A percentile compares a stretch with the other conserved stretches of the same genome.
Evolutionary conservation across 1,140 invertebrate genomes (phyloP).

Genomic region (Aricia agestis): DNA sequence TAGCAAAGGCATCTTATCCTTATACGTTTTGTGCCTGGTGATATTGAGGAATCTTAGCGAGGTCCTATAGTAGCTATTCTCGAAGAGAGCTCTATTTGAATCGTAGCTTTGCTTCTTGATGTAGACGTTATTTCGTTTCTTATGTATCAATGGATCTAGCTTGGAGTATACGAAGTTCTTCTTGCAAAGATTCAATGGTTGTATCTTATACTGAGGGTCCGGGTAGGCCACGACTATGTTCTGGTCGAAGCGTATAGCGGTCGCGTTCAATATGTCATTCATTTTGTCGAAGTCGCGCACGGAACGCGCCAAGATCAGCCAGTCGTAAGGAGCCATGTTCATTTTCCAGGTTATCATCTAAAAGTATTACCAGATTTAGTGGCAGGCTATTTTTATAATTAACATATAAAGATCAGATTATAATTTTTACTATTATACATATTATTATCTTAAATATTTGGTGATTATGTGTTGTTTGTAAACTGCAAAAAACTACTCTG

Average conservation of each 20-base stretch:
- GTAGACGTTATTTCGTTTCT: neutral
- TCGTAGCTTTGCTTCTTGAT: constrained; percentile 20
- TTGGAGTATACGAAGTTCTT: constrained; percentile 48
- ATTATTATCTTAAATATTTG: too few species aligned
- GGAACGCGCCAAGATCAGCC: constrained; percentile 47
- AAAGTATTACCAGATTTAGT: neutral
- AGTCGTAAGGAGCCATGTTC: constrained; percentile 54
- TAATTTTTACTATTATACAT: too few species aligned
- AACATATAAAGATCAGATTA: too few species aligned
- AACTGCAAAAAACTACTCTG: too few species aligned
- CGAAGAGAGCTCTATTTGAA: constrained; percentile 36
- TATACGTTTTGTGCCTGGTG: constrained; percentile 42
- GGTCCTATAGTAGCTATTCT: constrained; percentile 45
- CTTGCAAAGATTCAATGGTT: constrained; percentile 38
- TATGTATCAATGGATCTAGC: neutral
- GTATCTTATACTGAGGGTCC: constrained; percentile 12
- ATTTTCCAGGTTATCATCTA: constrained; percentile 32
- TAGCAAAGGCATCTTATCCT: constrained; percentile 34
- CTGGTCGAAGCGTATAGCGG: constrained; percentile 55
- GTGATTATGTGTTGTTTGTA: too few species aligned
- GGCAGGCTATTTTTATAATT: too few species aligned
- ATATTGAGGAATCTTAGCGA: constrained; percentile 48
- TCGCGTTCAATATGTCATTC: constrained; percentile 50
- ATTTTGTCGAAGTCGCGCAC: constrained; percentile 43
- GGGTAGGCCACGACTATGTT: constrained; percentile 53